Percentiles rank a stretch among this genome's conserved stretches.
Conservation (phyloP, 2,888 invertebrate genomes). For the Nesidiocoris tenuis region DNA sequence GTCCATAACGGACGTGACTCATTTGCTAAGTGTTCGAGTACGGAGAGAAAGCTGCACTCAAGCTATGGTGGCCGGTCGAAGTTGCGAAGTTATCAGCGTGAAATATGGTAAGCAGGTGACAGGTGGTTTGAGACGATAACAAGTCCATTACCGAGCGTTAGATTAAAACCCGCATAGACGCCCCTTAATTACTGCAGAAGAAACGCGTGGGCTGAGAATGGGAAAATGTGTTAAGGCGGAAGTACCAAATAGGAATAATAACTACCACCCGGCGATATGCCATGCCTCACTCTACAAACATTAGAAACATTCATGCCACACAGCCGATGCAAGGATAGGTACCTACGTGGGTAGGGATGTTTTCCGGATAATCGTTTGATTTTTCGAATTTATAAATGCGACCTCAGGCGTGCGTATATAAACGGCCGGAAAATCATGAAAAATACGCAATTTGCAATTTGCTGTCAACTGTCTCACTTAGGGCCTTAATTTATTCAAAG, state of each 20-base stretch:
- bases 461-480: too few species aligned
- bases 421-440: too few species aligned
- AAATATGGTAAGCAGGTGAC: slow-evolving; percentile 41
- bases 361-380: too few species aligned
- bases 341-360: too few species aligned
- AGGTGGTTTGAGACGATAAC: slow-evolving; percentile 43
- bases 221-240: slow-evolving; percentile 25
- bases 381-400: too few species aligned
- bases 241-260: slow-evolving; percentile 1
- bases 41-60: not conserved
- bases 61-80: not conserved
- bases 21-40: not conserved
- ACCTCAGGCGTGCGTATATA: too few species aligned
- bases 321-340: too few species aligned
- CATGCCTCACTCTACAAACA: too few species aligned
- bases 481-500: too few species aligned
- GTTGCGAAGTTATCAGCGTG: slow-evolving; percentile 25
- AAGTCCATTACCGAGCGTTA: slow-evolving; percentile 36
- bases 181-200: slow-evolving; percentile 31
- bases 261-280: too few species aligned
- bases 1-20: not conserved
- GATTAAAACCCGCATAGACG: slow-evolving; percentile 40
- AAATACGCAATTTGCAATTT: too few species aligned
- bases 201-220: slow-evolving; percentile 31
- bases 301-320: too few species aligned